Evolutionary conservation across 2,113 vertebrate species (phyloP), one percentile per base, ranked within the genome.

Genomic region (Suricata suricatta): DNA sequence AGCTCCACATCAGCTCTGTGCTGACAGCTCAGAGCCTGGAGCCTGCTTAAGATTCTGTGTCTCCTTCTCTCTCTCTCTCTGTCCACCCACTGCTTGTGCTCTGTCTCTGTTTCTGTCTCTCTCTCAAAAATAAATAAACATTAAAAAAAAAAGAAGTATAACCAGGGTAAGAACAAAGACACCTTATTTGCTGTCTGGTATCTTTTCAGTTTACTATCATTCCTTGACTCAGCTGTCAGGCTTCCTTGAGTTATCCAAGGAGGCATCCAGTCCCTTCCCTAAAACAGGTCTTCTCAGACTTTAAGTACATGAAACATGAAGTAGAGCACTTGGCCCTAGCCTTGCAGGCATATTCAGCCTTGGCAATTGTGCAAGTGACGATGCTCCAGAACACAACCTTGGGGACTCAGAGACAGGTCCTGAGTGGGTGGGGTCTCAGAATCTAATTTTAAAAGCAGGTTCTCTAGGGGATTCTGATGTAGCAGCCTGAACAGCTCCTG

Each of bases 351-450:
- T 35, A 14, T 19, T 77, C 1, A 19, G 27, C 5, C 38, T 16
- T 31, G 68, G 41, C 5, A n/a, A 0, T 0, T 2, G 64, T 6
- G 9, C 35, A 11, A 31, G n/a, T 31, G 5, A 2, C 60, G 68
- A 31, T 1, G 0, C 52, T 85, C 10, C 11, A 50, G 79, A 74
- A 21, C 76, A 17, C 0, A 52, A n/a, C 7, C 11, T 1, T 1
- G 15, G 19, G 6, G 47, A 35, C n/a, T 85, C 16, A 19, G 52
- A 31, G 66, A 82, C 88, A 52, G 16, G 71, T 27, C 27, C 31
- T 35, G 50, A 31, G 3, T 3, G 8, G 35, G 13, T 0, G 0
- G 86, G n/a, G 29, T 54, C 47, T 60, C 11, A 17, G 50, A 44
- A 60, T 33, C 35, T 47, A 60, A 57, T 54, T 93, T 80, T 64